A percentile compares a stretch with the other conserved stretches of the same genome.
Conservation (phyloP, 2,113 vertebrate genomes). For the Platichthys flesus region DNA sequence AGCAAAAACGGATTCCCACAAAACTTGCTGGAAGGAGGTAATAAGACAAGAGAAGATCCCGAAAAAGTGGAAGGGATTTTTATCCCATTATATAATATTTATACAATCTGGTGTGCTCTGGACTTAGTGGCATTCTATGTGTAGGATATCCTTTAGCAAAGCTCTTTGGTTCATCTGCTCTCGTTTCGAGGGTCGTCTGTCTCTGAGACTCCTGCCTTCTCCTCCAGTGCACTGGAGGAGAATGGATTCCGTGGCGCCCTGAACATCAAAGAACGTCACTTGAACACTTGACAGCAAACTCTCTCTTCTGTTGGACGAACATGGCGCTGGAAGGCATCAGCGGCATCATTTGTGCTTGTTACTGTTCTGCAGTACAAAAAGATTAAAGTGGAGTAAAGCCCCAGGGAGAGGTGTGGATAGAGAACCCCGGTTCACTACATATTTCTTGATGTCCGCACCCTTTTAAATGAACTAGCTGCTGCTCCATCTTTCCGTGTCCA, state of each 20-base stretch:
- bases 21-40: too few species aligned
- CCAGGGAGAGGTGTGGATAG: background rate
- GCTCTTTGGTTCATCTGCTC: background rate
- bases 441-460: background rate
- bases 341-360: background rate
- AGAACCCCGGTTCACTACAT: background rate
- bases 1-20: too few species aligned
- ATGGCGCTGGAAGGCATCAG: background rate
- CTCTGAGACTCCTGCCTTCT: background rate
- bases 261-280: background rate
- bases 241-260: background rate
- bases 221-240: background rate
- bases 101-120: too few species aligned
- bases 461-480: background rate
- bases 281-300: background rate
- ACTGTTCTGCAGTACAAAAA: background rate
- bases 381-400: background rate
- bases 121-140: too few species aligned
- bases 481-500: background rate
- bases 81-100: too few species aligned
- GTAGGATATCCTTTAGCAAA: too few species aligned
- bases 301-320: background rate
- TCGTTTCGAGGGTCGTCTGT: background rate
- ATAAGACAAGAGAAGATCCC: too few species aligned
- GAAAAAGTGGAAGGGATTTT: too few species aligned